phyloP scores from a whole-genome alignment of 2,113 vertebrate species.

The Panurus biarmicus region DNA sequence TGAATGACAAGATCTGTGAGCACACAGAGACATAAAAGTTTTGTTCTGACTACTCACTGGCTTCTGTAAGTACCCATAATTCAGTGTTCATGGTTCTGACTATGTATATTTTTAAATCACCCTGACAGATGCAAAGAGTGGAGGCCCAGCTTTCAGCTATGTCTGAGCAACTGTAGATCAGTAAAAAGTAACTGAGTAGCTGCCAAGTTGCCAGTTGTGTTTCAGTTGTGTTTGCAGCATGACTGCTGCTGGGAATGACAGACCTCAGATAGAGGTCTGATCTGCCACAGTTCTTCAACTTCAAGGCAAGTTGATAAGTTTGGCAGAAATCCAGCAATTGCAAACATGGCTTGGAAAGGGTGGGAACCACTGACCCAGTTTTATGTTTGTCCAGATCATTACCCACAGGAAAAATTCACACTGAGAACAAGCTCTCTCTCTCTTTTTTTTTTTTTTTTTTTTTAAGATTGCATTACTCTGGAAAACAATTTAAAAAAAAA shows the following conservation, averaged over 20 bases:
- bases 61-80: not conserved
- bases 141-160: not conserved
- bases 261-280: not conserved
- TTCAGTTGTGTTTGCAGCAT: not conserved
- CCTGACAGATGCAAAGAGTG: not conserved
- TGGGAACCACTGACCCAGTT: conserved; percentile 14
- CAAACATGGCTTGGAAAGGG: not conserved
- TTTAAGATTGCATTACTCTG: not conserved
- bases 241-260: not conserved
- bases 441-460: not conserved
- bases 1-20: not conserved
- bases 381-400: not conserved
- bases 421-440: not conserved
- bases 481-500: not conserved
- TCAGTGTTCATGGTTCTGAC: not conserved
- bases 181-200: not conserved
- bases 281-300: not conserved
- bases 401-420: conserved; percentile 9
- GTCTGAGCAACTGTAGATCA: not conserved
- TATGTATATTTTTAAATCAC: not conserved
- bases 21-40: not conserved
- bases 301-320: not conserved
- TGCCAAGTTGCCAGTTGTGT: not conserved
- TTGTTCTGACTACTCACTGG: not conserved
- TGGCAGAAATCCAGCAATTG: not conserved